These are phyloP conservation scores for Aphelenchoides besseyi DNA, from an alignment of 1,140 invertebrate genomes.

Conservation along the genomic window DNA sequence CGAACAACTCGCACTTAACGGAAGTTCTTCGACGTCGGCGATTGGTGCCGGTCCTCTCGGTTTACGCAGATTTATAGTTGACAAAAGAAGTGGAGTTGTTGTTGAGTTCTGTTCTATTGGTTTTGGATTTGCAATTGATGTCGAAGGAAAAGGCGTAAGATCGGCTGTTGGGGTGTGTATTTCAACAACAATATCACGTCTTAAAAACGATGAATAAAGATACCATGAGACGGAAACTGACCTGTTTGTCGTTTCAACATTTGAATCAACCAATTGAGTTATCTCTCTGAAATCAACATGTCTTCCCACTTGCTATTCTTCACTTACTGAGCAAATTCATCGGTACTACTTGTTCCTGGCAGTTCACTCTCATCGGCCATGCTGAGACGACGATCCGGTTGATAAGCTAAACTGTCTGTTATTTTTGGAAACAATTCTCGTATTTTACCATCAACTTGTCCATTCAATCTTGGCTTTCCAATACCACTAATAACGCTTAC, in stretches of 20 bases:
- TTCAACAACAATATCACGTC: slow-evolving; percentile 8
- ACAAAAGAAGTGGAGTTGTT: slow-evolving; percentile 5
- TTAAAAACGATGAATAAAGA: slow-evolving; percentile 12
- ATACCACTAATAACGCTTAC: not conserved
- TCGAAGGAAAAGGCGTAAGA: not conserved
- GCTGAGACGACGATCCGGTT: slow-evolving; percentile 7
- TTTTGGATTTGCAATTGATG: not conserved
- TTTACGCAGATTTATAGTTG: slow-evolving; percentile 18
- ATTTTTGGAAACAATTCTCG: not conserved
- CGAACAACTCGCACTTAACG: not conserved
- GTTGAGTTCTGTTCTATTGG: not conserved
- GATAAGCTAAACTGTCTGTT: not conserved
- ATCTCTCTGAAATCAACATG: not conserved
- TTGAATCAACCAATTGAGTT: not conserved
- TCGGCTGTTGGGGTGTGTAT: slow-evolving; percentile 17
- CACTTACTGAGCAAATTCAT: not conserved
- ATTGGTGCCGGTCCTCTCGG: slow-evolving; percentile 30
- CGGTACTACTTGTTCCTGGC: not conserved
- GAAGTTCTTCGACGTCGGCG: slow-evolving; percentile 21
- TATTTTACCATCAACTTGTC: not conserved
- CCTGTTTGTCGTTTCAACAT: not conserved
- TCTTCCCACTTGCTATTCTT: not conserved
- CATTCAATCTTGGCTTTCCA: slow-evolving; percentile 5
- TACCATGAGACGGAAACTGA: not conserved
- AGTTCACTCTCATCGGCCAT: not conserved